Conservation (phyloP, 1,140 invertebrate species). For the Diprion similis region DNA sequence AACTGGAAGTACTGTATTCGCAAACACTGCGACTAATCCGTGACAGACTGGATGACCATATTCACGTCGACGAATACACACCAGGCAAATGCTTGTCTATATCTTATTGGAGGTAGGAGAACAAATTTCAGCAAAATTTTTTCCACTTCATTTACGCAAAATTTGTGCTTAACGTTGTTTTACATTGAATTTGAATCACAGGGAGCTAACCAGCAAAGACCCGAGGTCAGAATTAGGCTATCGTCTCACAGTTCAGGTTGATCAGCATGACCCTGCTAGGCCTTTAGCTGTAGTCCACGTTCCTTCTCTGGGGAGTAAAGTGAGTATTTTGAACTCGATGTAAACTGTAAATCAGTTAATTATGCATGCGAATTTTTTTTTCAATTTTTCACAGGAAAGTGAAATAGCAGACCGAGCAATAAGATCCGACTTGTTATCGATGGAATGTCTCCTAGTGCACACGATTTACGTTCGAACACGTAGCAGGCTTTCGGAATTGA, state of each 20-base stretch:
- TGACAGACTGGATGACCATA: constrained; percentile 88
- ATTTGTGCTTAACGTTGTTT: background rate
- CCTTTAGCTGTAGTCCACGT: constrained; percentile 87
- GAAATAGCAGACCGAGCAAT: constrained; percentile 84
- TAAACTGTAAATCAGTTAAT: constrained; percentile 3
- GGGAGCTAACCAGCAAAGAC: constrained; percentile 70
- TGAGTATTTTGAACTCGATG: constrained; percentile 35
- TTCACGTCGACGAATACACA: constrained; percentile 92
- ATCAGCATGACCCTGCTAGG: constrained; percentile 80
- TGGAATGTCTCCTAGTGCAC: constrained; percentile 96
- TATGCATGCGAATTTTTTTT: constrained; percentile 14
- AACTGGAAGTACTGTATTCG: constrained; percentile 94
- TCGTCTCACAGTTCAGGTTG: constrained; percentile 87
- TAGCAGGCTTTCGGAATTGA: constrained; percentile 82
- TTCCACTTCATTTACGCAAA: background rate
- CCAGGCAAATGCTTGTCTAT: constrained; percentile 88
- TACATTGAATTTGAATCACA: constrained; percentile 25
- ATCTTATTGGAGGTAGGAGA: constrained; percentile 87
- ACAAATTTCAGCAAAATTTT: constrained; percentile 21
- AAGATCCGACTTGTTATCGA: constrained; percentile 87
- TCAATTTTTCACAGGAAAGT: constrained; percentile 58
- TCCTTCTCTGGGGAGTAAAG: constrained; percentile 80
- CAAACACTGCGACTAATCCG: constrained; percentile 89
- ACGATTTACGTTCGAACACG: constrained; percentile 94
- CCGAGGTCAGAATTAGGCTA: constrained; percentile 86